These are phyloP conservation scores for Patella depressa DNA, from an alignment of 2,888 invertebrate species.

Conservation along the genomic window DNA sequence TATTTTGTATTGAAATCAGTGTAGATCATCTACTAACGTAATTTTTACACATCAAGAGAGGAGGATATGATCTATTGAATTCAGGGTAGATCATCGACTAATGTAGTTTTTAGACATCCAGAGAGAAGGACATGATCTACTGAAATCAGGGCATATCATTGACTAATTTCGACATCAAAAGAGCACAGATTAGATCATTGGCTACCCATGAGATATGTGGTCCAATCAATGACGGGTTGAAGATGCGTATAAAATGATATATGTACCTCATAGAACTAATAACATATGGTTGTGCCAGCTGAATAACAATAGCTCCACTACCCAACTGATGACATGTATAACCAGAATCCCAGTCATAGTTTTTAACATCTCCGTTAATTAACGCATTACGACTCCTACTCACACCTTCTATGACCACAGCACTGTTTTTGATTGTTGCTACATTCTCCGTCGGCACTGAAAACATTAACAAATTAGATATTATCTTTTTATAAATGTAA, in stretches of 20 bases:
- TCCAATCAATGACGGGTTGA: too few species aligned
- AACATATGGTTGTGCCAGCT: conserved; percentile 95
- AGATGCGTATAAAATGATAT: not conserved
- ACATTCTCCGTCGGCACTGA: conserved; percentile 88
- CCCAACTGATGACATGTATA: conserved; percentile 92
- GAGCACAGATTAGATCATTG: conserved; percentile 2
- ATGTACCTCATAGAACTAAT: conserved; percentile 84
- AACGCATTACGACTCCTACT: conserved; percentile 92
- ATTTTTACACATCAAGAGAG: too few species aligned
- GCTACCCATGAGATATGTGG: not conserved
- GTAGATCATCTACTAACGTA: too few species aligned
- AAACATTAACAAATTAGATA: conserved; percentile 19
- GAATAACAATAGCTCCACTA: conserved; percentile 92
- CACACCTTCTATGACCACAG: conserved; percentile 96
- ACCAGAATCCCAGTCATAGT: conserved; percentile 99
- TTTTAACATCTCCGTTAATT: conserved; percentile 92
- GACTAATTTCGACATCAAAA: not conserved
- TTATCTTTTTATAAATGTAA: too few species aligned
- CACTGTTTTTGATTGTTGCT: conserved; percentile 90
- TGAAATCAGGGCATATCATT: too few species aligned
- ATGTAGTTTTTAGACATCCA: too few species aligned
- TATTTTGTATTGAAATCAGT: too few species aligned
- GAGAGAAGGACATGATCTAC: too few species aligned
- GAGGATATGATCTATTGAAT: too few species aligned
- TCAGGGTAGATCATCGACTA: too few species aligned